Conservation (phyloP, 2,888 invertebrate genomes). For the Aspidiotus rigidus region DNA sequence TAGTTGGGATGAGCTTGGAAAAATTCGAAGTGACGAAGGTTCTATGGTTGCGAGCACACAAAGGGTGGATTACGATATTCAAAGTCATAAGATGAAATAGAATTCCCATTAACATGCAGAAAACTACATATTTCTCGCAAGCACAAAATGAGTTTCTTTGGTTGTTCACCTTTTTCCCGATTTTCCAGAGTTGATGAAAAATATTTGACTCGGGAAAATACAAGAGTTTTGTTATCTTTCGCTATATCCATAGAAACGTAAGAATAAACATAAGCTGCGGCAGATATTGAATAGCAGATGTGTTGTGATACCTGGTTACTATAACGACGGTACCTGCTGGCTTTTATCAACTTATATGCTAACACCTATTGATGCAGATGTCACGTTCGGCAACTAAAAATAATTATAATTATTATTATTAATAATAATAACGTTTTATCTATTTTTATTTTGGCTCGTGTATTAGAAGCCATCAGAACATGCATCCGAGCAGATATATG, state of each 20-base stretch:
- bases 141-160: background rate
- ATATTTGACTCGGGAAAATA: background rate
- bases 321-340: conserved; percentile 30
- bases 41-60: no score
- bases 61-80: no score
- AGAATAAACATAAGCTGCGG: conserved; percentile 27
- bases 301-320: conserved; percentile 31
- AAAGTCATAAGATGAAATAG: no score
- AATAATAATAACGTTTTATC: background rate
- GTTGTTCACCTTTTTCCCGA: background rate
- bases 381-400: conserved; percentile 24
- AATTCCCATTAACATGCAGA: no score
- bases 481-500: no score
- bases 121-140: no score
- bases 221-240: conserved; percentile 32
- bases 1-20: no score
- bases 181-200: background rate
- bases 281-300: conserved; percentile 33
- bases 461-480: no score
- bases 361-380: conserved; percentile 33
- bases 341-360: conserved; percentile 24
- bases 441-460: background rate
- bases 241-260: conserved; percentile 33
- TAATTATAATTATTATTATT: background rate
- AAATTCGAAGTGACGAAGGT: no score